Conservation (phyloP, 2,797 vertebrate species). For the Pseudochirops cupreus region DNA sequence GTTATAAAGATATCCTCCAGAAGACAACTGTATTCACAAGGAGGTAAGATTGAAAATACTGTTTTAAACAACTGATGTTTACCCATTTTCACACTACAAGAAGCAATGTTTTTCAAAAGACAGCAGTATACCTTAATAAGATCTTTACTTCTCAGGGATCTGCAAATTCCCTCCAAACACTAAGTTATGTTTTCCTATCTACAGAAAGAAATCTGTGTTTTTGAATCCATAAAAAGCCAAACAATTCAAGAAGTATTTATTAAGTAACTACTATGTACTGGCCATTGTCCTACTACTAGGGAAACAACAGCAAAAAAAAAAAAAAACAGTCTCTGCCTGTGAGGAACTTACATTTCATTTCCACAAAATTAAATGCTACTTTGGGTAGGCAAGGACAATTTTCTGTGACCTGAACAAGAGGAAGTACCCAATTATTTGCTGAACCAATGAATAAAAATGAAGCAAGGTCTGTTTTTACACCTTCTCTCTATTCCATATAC, state of each 20-base stretch:
- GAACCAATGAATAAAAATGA: neutral
- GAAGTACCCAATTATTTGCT: neutral
- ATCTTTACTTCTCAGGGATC: conserved; percentile 21
- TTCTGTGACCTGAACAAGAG: neutral
- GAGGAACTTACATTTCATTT: neutral
- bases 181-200: neutral
- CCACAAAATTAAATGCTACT: neutral
- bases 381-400: neutral
- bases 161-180: neutral
- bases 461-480: neutral
- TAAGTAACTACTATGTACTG: neutral
- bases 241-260: neutral
- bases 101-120: neutral
- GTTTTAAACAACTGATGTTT: conserved; percentile 31
- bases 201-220: neutral
- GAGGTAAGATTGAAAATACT: conserved; percentile 15
- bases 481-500: neutral
- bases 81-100: neutral
- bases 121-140: neutral
- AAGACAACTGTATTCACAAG: neutral
- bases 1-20: neutral
- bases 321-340: neutral
- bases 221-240: neutral
- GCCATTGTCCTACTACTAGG: neutral
- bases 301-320: neutral